Evolutionary conservation across 1,140 invertebrate genomes (phyloP).

Genomic region (Apis cerana): DNA sequence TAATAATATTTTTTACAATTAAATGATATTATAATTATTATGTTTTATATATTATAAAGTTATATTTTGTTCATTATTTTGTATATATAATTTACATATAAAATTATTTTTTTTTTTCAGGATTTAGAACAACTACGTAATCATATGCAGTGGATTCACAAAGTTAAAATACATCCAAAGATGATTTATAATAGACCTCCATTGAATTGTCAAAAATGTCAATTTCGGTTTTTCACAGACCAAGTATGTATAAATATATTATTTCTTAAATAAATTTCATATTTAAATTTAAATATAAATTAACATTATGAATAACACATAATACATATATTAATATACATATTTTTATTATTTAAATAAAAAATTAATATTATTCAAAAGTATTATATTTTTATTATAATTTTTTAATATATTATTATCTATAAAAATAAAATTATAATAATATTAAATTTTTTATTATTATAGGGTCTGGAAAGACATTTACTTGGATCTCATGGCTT

Average conservation of each 20-base stretch:
- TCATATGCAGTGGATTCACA: constrained; percentile 98
- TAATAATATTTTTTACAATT: not conserved
- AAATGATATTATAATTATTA: not conserved
- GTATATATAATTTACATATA: not conserved
- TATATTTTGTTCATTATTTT: not conserved
- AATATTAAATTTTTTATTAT: not conserved
- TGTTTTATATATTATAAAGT: not conserved
- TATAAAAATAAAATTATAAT: not conserved
- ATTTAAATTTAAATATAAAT: not conserved
- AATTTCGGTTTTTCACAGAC: constrained; percentile 92
- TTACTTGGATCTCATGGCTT: constrained; percentile 95
- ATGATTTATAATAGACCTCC: constrained; percentile 97
- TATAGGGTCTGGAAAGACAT: constrained; percentile 94
- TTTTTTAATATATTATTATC: not conserved
- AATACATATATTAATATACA: not conserved
- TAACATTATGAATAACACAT: not conserved
- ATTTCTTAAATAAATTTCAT: not conserved
- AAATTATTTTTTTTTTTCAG: constrained; percentile 70
- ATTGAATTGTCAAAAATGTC: constrained; percentile 97
- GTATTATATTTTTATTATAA: not conserved
- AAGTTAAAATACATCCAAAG: constrained; percentile 97
- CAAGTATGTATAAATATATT: constrained; percentile 74
- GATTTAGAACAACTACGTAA: constrained; percentile 95
- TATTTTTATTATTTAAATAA: not conserved
- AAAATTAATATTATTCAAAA: not conserved